Evolutionary conservation across 1,140 invertebrate species (phyloP), one percentile per base, ranked within the genome.

Genomic region (Drosophila takahashii): DNA sequence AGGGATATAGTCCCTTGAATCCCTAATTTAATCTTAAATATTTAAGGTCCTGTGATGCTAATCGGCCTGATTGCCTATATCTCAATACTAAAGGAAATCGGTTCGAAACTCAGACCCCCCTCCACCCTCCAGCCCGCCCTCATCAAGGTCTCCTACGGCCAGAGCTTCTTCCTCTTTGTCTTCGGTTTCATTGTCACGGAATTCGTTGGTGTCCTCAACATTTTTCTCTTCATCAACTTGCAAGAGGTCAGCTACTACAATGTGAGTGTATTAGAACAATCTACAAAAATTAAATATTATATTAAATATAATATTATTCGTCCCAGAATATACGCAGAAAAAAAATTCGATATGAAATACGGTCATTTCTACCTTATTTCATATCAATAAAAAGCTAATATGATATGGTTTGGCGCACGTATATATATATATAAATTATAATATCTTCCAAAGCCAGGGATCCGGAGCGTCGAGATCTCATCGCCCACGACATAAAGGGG

Each of bases 41-140:
- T 94, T 94, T 16, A 92, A 97, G 97, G 97, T 89, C 93, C 98
- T 37, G 93, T 97, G 54, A 97, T 98, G 95, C 94, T 98, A 56
- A 96, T 96, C 57, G 97, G 96, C 18, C 94, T 98, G 86, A 96
- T 98, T 72, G 96, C 98, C 94, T 98, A 98, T 94, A 97, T 98
- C 93, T 97, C 97, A 10, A 95, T 97, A 53, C 96, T 98, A 85
- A 98, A 98, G 93, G 97, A 98, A 94, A 95, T 98, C 13, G 96
- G 96, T 4, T 95, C 95, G 62, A 98, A 98, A 92, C 92, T 98
- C 32, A 94, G 96, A 57, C 95, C 97, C 16, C 94, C 95, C 77
- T 97, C 96, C 1, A 93, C 94, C 48, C 94, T 96, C 44, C 95
- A 97, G 91, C 95, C 95, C 11, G 95, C 97, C 1, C 93, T 96